Conservation (phyloP, 2,113 vertebrate genomes). For the Climacteris rufus region DNA sequence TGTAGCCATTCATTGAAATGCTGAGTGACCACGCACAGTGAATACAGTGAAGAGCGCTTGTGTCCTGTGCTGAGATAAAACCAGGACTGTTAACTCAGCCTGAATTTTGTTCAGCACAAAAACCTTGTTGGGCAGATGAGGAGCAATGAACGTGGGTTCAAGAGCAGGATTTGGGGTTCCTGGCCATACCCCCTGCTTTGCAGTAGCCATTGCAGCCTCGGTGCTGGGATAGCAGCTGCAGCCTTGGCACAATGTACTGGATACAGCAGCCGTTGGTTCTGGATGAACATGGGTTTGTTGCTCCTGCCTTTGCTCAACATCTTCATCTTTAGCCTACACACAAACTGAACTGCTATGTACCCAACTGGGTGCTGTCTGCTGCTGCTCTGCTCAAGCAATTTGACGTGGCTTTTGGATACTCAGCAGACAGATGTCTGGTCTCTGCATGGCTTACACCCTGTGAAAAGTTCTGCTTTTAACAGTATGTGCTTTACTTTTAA, state of each 20-base stretch:
- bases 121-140: accelerated
- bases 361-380: background rate
- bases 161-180: background rate
- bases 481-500: background rate
- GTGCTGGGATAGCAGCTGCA: accelerated
- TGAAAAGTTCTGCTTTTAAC: background rate
- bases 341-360: background rate
- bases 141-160: background rate
- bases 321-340: background rate
- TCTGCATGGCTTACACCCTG: background rate
- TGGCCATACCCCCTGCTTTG: background rate
- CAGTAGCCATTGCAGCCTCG: background rate
- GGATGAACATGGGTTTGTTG: background rate
- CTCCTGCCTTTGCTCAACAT: background rate
- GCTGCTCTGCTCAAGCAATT: background rate
- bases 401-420: background rate
- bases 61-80: background rate
- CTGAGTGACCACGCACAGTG: background rate
- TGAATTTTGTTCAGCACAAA: background rate
- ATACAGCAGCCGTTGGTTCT: background rate
- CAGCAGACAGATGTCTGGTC: background rate
- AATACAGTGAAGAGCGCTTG: background rate
- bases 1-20: background rate
- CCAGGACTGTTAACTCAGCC: background rate
- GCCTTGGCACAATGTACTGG: accelerated